phyloP scores from a whole-genome alignment of 1,140 invertebrate species.

The Zaprionus capensis region DNA sequence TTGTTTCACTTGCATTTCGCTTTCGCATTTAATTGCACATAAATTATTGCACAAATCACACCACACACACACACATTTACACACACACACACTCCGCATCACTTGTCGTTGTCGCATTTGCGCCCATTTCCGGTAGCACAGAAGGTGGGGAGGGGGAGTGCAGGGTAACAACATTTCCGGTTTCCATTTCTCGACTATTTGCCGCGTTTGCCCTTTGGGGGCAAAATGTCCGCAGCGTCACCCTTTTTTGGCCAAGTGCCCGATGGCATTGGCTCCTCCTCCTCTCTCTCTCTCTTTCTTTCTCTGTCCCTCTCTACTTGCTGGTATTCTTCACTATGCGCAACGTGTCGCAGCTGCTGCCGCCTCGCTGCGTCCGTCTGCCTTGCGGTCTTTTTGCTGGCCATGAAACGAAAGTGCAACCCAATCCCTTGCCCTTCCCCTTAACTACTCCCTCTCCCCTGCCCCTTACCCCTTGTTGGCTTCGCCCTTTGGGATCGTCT shows the following conservation, averaged over 20 bases:
- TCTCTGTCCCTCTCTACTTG: slow-evolving; percentile 4
- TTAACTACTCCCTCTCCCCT: slow-evolving; percentile 14
- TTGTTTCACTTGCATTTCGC: slow-evolving; percentile 42
- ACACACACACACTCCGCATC: slow-evolving; percentile 16
- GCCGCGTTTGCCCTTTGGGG: slow-evolving; percentile 49
- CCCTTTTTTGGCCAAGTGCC: slow-evolving; percentile 21
- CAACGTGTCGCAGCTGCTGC: slow-evolving; percentile 61
- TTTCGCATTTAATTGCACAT: slow-evolving; percentile 74
- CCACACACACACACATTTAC: slow-evolving; percentile 28
- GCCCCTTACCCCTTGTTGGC: background rate
- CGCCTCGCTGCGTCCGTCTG: slow-evolving; percentile 10
- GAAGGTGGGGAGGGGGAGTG: slow-evolving; percentile 5
- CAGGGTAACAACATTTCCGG: slow-evolving; percentile 73
- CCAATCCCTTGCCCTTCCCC: background rate
- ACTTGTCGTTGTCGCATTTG: slow-evolving; percentile 66
- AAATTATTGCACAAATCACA: slow-evolving; percentile 64
- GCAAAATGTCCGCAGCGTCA: slow-evolving; percentile 68
- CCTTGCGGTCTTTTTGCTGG: slow-evolving; percentile 53
- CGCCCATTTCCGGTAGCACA: slow-evolving; percentile 56
- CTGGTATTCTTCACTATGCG: slow-evolving; percentile 47
- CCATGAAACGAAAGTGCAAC: slow-evolving; percentile 65
- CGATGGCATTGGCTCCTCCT: background rate
- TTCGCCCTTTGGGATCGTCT: slow-evolving; percentile 1
- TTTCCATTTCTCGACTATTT: slow-evolving; percentile 76
- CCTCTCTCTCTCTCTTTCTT: slow-evolving; percentile 6